phyloP scores from a whole-genome alignment of 2,113 vertebrate genomes.

The Mirounga angustirostris region DNA sequence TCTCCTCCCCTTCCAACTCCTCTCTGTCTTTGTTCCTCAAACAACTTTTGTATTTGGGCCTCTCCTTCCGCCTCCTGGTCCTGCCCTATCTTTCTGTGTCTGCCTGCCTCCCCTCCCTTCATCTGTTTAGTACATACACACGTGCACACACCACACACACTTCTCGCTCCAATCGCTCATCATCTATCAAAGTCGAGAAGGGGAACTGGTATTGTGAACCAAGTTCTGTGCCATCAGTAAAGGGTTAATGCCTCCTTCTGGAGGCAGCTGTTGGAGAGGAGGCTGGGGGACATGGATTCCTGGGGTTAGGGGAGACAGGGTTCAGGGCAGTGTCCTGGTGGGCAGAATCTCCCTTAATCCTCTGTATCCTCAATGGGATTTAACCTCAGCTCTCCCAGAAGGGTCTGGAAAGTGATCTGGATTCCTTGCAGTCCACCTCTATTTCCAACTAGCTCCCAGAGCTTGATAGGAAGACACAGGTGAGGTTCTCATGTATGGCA shows the following conservation, averaged over 20 bases:
- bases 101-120: not conserved
- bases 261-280: not conserved
- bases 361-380: not conserved
- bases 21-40: not conserved
- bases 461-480: not conserved
- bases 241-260: not conserved
- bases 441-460: not conserved
- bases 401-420: not conserved
- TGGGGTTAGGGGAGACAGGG: not conserved
- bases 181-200: slow-evolving; percentile 44
- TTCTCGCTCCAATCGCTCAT: not conserved
- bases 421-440: not conserved
- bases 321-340: not conserved
- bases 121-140: not conserved
- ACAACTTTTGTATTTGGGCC: not conserved
- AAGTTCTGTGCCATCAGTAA: not conserved
- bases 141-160: not conserved
- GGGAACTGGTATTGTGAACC: not conserved
- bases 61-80: not conserved
- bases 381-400: not conserved
- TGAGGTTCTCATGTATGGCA: not conserved
- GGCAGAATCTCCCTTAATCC: not conserved
- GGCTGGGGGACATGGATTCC: not conserved
- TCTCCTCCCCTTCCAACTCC: not conserved
- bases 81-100: not conserved